A percentile compares a stretch with the other conserved stretches of the same genome.
These are phyloP conservation scores for Drosophila parthenogenetica DNA, from an alignment of 2,888 invertebrate species.

Conservation along the genomic window DNA sequence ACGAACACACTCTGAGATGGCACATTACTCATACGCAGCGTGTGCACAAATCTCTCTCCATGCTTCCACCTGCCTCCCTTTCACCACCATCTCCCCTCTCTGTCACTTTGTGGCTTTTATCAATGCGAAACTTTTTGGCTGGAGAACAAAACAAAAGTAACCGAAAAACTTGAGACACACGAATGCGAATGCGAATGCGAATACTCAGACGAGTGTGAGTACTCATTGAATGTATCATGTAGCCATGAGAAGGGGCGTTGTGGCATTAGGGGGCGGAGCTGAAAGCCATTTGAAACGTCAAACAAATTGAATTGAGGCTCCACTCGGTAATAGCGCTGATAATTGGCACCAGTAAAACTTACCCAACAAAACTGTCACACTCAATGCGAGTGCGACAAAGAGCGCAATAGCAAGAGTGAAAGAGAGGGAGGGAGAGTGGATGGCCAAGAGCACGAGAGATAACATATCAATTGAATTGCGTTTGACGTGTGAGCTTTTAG, in stretches of 20 bases:
- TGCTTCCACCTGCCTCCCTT: not conserved
- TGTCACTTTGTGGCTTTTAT: conserved; percentile 51
- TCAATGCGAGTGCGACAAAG: not conserved
- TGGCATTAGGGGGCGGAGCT: not conserved
- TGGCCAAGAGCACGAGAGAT: conserved; percentile 3
- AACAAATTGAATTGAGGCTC: conserved; percentile 73
- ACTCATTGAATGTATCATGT: conserved; percentile 46
- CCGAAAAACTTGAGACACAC: conserved; percentile 62
- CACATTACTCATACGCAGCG: conserved; percentile 62
- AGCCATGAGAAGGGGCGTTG: not conserved
- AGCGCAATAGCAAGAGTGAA: not conserved
- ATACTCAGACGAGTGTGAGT: conserved; percentile 12
- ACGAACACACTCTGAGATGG: conserved; percentile 22
- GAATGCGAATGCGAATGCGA: conserved; percentile 23
- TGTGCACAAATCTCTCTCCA: conserved; percentile 5
- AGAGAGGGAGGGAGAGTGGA: not conserved
- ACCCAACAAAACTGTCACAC: conserved; percentile 49
- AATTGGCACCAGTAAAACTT: conserved; percentile 50
- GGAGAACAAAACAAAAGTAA: conserved; percentile 66
- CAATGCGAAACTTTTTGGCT: conserved; percentile 67
- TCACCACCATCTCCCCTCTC: not conserved
- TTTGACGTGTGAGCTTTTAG: conserved; percentile 75
- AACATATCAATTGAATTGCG: conserved; percentile 64
- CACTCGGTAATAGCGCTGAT: conserved; percentile 63
- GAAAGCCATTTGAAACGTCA: conserved; percentile 77